These are phyloP conservation scores for Celastrina argiolus DNA, from an alignment of 2,888 invertebrate genomes.

Conservation along the genomic window DNA sequence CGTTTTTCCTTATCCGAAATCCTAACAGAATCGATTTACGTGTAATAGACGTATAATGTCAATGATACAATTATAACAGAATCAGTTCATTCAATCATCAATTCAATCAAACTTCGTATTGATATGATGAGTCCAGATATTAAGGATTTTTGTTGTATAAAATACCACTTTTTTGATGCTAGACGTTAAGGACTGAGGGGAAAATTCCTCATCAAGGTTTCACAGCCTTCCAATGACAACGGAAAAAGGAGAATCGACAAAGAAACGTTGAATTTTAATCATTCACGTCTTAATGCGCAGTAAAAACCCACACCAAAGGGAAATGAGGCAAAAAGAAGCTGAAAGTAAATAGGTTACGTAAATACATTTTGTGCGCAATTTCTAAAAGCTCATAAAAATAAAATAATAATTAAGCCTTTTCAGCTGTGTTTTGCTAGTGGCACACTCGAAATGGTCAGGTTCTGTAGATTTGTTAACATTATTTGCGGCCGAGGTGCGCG, in stretches of 20 bases:
- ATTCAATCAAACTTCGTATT: too few species aligned
- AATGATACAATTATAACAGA: too few species aligned
- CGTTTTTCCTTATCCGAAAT: not conserved
- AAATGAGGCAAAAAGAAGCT: not conserved
- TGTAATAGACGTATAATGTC: too few species aligned
- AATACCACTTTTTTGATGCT: not conserved
- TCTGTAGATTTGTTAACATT: constrained; percentile 58
- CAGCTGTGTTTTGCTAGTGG: constrained; percentile 45
- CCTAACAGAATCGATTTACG: too few species aligned
- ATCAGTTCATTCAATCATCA: too few species aligned
- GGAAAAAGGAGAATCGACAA: not conserved
- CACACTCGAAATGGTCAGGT: constrained; percentile 53
- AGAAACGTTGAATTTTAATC: not conserved
- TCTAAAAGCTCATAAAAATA: constrained; percentile 3
- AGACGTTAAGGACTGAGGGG: not conserved
- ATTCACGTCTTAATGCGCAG: constrained; percentile 1
- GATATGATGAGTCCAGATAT: too few species aligned
- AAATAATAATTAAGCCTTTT: constrained; percentile 33
- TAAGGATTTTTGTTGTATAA: not conserved
- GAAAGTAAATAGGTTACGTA: constrained; percentile 14
- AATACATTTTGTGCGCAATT: constrained; percentile 11
- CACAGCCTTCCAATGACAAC: not conserved
- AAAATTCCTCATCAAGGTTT: not conserved
- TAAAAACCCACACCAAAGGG: not conserved
- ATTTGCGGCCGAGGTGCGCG: constrained; percentile 68